Conservation (phyloP, 2,113 vertebrate species). For the Montifringilla adamsi region DNA sequence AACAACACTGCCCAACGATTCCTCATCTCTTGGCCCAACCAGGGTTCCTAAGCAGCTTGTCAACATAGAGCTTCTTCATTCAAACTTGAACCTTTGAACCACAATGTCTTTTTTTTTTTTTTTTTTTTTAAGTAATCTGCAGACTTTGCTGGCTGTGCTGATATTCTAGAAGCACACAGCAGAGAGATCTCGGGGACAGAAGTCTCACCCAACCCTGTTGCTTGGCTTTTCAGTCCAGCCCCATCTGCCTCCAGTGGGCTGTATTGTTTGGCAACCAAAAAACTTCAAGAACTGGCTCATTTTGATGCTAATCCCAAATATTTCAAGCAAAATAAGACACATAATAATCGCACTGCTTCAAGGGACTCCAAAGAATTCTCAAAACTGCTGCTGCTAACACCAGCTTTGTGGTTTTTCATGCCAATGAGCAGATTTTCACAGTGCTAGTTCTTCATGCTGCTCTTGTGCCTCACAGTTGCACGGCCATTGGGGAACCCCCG, state of each 20-base stretch:
- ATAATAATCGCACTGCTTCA: neutral
- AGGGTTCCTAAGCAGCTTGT: neutral
- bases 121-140: neutral
- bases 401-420: neutral
- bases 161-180: neutral
- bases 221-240: neutral
- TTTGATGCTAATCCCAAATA: neutral
- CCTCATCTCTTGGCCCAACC: neutral
- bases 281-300: neutral
- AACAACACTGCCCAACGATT: neutral
- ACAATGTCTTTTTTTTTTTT: neutral
- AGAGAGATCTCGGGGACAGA: neutral
- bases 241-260: neutral
- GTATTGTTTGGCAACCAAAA: neutral
- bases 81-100: neutral
- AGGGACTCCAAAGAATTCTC: neutral
- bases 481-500: neutral
- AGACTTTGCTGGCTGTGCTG: neutral
- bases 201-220: neutral
- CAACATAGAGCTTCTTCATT: neutral
- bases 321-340: slow-evolving; percentile 1
- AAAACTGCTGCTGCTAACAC: neutral
- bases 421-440: neutral
- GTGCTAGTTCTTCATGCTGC: neutral
- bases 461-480: neutral